Evolutionary conservation across 1,140 invertebrate genomes (phyloP).

Genomic region (Formica selysi): DNA sequence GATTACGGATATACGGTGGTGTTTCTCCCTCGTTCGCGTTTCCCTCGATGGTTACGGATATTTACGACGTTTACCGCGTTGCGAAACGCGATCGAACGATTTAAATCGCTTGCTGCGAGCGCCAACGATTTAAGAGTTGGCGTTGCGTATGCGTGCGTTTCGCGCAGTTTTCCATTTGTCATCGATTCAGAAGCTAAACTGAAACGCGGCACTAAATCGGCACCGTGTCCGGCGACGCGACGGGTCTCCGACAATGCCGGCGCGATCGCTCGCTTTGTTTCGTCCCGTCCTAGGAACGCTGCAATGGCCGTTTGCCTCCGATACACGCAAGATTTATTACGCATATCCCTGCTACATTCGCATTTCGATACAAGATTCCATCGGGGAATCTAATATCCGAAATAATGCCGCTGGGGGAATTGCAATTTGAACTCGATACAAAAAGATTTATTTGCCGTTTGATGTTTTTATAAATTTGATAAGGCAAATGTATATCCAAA

Average conservation of each 20-base stretch:
- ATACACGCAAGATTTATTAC: conserved; percentile 43
- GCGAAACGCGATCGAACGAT: conserved; percentile 14
- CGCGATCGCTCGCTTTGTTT: conserved; percentile 51
- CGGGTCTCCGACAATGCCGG: conserved; percentile 39
- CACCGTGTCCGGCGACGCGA: not conserved
- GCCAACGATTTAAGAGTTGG: conserved; percentile 45
- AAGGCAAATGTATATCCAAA: too few relatives aligned
- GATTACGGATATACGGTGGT: not conserved
- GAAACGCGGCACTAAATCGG: conserved; percentile 33
- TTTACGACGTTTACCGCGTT: conserved; percentile 31
- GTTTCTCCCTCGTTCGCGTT: not conserved
- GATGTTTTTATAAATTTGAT: too few relatives aligned
- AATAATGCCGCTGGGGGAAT: conserved; percentile 16
- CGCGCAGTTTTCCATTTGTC: conserved; percentile 56
- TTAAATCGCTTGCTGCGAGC: conserved; percentile 29
- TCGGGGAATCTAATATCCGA: conserved; percentile 26
- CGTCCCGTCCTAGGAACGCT: conserved; percentile 22
- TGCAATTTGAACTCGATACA: conserved; percentile 9
- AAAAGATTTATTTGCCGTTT: too few relatives aligned
- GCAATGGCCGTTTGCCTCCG: conserved; percentile 24
- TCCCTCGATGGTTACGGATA: conserved; percentile 13
- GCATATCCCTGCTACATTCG: conserved; percentile 31
- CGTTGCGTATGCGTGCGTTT: conserved; percentile 14
- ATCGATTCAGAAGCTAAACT: conserved; percentile 46
- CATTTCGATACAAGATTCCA: conserved; percentile 26